Conservation (phyloP, 2,113 vertebrate genomes). For the Hypocryptadius cinnamomeus region DNA sequence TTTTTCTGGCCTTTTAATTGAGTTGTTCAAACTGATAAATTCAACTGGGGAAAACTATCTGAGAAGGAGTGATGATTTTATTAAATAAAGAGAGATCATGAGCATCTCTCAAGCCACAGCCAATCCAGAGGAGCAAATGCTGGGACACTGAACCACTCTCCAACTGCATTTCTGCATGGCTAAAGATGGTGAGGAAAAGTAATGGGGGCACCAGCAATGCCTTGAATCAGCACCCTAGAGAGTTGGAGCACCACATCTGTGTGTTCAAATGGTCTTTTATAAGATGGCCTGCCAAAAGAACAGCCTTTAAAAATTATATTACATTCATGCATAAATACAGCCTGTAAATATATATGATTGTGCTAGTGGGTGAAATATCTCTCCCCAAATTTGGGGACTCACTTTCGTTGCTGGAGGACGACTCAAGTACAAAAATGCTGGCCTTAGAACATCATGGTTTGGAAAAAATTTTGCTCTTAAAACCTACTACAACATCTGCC, state of each 20-base stretch:
- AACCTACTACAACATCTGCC: neutral
- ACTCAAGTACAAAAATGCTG: neutral
- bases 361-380: neutral
- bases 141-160: neutral
- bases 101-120: neutral
- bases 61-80: neutral
- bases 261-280: neutral
- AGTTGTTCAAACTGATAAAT: neutral
- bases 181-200: neutral
- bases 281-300: neutral
- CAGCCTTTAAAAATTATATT: neutral
- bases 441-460: neutral
- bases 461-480: neutral
- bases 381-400: neutral
- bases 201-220: neutral
- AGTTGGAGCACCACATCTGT: neutral
- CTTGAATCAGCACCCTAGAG: neutral
- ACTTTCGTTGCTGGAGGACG: neutral
- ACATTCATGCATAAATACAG: neutral
- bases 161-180: neutral
- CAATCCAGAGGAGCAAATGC: neutral
- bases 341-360: neutral
- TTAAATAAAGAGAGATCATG: neutral
- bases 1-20: slow-evolving; percentile 12
- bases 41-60: neutral